Evolutionary conservation across 1,140 invertebrate genomes (phyloP).

Genomic region (Chelonus insularis): DNA sequence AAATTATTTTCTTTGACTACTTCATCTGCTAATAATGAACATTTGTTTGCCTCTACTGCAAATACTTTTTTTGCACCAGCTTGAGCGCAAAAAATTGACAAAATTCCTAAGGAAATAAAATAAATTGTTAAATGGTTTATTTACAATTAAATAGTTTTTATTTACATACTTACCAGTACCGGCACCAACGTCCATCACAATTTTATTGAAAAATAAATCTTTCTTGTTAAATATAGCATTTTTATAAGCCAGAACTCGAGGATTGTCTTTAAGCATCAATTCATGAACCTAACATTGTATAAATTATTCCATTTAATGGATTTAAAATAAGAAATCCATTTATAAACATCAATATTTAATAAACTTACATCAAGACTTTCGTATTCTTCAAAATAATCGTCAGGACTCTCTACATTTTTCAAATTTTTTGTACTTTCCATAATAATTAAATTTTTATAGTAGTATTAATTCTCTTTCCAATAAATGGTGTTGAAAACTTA

Average conservation of each 20-base stretch:
- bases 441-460: no score
- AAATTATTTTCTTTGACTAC: slow-evolving; percentile 76
- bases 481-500: no score
- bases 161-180: slow-evolving; percentile 66
- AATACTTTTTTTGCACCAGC: slow-evolving; percentile 90
- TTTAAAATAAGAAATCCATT: not conserved
- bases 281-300: slow-evolving; percentile 68
- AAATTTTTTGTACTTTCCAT: no score
- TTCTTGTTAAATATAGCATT: slow-evolving; percentile 85
- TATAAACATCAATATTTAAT: not conserved
- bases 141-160: slow-evolving; percentile 18
- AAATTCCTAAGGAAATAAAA: slow-evolving; percentile 73
- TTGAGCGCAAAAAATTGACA: slow-evolving; percentile 94
- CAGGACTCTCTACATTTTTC: slow-evolving; percentile 20
- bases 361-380: slow-evolving; percentile 46
- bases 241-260: slow-evolving; percentile 87
- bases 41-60: slow-evolving; percentile 89
- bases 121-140: slow-evolving; percentile 15
- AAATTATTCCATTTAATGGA: not conserved
- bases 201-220: slow-evolving; percentile 70
- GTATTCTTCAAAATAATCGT: slow-evolving; percentile 47
- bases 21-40: slow-evolving; percentile 80
- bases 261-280: slow-evolving; percentile 82
- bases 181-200: slow-evolving; percentile 91
- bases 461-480: no score